phyloP scores from a whole-genome alignment of 2,888 invertebrate genomes.

The Tridacna crocea region DNA sequence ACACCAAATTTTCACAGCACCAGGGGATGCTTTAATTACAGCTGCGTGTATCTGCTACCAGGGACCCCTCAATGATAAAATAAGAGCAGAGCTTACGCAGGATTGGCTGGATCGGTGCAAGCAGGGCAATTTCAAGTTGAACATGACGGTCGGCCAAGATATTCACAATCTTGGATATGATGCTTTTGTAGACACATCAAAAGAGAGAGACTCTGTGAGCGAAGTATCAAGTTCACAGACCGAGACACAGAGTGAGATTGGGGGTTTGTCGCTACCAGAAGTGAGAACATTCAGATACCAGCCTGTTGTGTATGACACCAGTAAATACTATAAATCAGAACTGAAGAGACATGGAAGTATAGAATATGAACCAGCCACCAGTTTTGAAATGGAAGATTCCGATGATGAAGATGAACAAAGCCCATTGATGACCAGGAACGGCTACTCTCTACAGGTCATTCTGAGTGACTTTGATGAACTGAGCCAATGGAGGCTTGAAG shows the following conservation, averaged over 20 bases:
- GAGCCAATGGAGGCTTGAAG: conserved; percentile 79
- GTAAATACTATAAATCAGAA: conserved; percentile 79
- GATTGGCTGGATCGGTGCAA: conserved; percentile 81
- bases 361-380: conserved; percentile 70
- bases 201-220: conserved; percentile 64
- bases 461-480: conserved; percentile 75
- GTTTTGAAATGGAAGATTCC: conserved; percentile 68
- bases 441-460: conserved; percentile 76
- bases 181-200: conserved; percentile 59
- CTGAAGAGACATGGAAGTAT: conserved; percentile 76
- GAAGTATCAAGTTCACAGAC: conserved; percentile 64
- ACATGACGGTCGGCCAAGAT: conserved; percentile 60
- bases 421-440: conserved; percentile 73
- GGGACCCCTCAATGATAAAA: conserved; percentile 81
- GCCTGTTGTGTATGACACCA: conserved; percentile 76
- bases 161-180: conserved; percentile 61
- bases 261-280: conserved; percentile 62
- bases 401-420: conserved; percentile 76
- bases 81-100: conserved; percentile 74
- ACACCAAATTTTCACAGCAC: conserved; percentile 75
- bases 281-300: conserved; percentile 76
- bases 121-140: conserved; percentile 69
- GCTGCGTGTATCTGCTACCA: conserved; percentile 81
- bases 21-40: conserved; percentile 81
- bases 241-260: conserved; percentile 62